Conservation (phyloP, 1,140 invertebrate species). For the Drosophila gunungcola region DNA sequence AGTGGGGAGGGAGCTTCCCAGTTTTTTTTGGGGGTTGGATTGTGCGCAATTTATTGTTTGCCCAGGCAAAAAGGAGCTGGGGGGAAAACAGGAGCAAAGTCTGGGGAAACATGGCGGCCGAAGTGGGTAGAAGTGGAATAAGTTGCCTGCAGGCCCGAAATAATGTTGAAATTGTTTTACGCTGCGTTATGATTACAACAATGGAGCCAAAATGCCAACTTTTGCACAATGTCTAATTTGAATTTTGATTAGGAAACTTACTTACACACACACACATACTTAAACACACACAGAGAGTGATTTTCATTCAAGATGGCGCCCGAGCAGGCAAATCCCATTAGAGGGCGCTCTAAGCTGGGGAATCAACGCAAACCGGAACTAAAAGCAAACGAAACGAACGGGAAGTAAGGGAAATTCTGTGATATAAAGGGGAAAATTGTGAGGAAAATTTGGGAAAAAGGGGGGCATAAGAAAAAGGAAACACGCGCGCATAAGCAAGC, state of each 20-base stretch:
- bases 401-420: slow-evolving; percentile 22
- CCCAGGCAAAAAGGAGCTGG: slow-evolving; percentile 19
- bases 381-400: slow-evolving; percentile 67
- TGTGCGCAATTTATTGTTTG: slow-evolving; percentile 80
- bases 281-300: slow-evolving; percentile 18
- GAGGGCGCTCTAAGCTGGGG: slow-evolving; percentile 73
- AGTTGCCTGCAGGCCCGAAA: slow-evolving; percentile 53
- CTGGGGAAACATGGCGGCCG: slow-evolving; percentile 67
- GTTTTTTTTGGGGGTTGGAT: slow-evolving; percentile 71
- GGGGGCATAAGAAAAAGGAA: slow-evolving; percentile 36
- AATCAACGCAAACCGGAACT: slow-evolving; percentile 81
- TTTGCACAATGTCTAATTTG: slow-evolving; percentile 83
- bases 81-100: slow-evolving; percentile 15
- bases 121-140: slow-evolving; percentile 4
- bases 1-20: slow-evolving; percentile 19
- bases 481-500: slow-evolving; percentile 80
- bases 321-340: slow-evolving; percentile 70
- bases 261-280: slow-evolving; percentile 58
- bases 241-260: slow-evolving; percentile 84
- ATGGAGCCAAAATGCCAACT: slow-evolving; percentile 68
- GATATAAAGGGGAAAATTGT: slow-evolving; percentile 11
- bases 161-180: slow-evolving; percentile 81
- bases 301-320: slow-evolving; percentile 66
- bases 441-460: not conserved
- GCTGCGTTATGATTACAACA: slow-evolving; percentile 83